phyloP scores from a whole-genome alignment of 1,140 invertebrate genomes.

The Scaptomyza graminum region DNA sequence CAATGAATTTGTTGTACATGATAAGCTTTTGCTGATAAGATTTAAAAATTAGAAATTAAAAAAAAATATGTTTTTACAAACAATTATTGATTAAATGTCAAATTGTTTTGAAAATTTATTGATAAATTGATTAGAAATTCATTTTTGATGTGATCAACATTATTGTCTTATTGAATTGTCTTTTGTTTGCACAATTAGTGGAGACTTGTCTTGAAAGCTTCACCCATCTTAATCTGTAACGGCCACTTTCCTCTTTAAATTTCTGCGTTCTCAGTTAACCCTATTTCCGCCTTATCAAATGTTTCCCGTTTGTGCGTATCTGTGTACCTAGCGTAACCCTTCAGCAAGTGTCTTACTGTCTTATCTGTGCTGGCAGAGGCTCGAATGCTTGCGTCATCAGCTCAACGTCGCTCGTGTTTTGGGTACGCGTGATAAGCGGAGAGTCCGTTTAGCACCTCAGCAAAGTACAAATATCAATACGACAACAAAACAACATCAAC shows the following conservation, averaged over 20 bases:
- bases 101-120: background rate
- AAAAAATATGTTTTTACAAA: background rate
- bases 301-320: background rate
- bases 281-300: background rate
- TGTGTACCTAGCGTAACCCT: conserved; percentile 19
- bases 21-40: conserved; percentile 24
- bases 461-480: conserved; percentile 59
- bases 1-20: conserved; percentile 10
- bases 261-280: background rate
- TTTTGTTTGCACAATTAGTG: background rate
- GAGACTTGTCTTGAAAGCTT: no score
- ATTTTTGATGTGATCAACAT: no score
- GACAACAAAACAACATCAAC: conserved; percentile 9
- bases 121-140: no score
- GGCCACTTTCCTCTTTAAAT: no score
- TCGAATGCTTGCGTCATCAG: conserved; percentile 33
- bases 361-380: conserved; percentile 26
- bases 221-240: no score
- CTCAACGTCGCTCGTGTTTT: conserved; percentile 40
- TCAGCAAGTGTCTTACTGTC: conserved; percentile 4
- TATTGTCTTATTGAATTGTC: no score
- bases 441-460: conserved; percentile 58
- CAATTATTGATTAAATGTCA: background rate
- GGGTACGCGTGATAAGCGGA: conserved; percentile 51
- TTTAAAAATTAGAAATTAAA: background rate